Percentiles rank a stretch among this genome's conserved stretches.
These are phyloP conservation scores for Therioaphis trifolii DNA, from an alignment of 2,888 invertebrate species.

Conservation along the genomic window DNA sequence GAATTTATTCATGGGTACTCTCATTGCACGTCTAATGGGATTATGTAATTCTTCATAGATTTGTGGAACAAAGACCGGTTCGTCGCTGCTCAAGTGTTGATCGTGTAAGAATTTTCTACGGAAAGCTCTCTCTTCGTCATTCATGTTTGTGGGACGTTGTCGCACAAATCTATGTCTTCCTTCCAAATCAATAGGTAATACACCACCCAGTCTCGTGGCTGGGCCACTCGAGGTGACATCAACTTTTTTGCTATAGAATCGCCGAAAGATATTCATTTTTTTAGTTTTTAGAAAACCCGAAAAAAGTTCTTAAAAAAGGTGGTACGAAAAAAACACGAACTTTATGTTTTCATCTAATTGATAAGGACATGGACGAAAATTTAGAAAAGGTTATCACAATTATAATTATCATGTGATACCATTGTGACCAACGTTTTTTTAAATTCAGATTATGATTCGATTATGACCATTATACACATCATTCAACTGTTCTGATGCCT, in stretches of 20 bases:
- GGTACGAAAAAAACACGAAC: not conserved
- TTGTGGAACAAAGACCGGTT: slow-evolving; percentile 77
- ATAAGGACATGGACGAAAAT: slow-evolving; percentile 24
- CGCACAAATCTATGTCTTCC: slow-evolving; percentile 80
- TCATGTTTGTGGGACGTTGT: slow-evolving; percentile 86
- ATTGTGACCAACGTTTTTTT: slow-evolving; percentile 24
- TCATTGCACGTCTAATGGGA: slow-evolving; percentile 81
- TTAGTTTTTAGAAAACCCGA: not conserved
- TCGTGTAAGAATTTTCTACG: slow-evolving; percentile 86
- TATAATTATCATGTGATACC: slow-evolving; percentile 31
- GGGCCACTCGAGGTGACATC: slow-evolving; percentile 24
- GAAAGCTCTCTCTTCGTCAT: slow-evolving; percentile 85
- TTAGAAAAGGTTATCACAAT: slow-evolving; percentile 30
- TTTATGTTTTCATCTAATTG: not conserved
- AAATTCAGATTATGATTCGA: too few relatives aligned
- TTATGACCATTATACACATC: too few relatives aligned
- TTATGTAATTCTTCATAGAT: slow-evolving; percentile 78
- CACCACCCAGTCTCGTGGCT: slow-evolving; percentile 73
- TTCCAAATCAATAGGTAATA: slow-evolving; percentile 69
- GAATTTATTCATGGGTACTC: slow-evolving; percentile 79
- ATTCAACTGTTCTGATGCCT: too few relatives aligned
- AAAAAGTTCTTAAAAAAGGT: not conserved
- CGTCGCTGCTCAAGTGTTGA: slow-evolving; percentile 77
- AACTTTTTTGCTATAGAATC: slow-evolving; percentile 52
- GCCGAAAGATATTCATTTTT: slow-evolving; percentile 21